Conservation (phyloP, 2,113 vertebrate species). For the Hippocampus zosterae region DNA sequence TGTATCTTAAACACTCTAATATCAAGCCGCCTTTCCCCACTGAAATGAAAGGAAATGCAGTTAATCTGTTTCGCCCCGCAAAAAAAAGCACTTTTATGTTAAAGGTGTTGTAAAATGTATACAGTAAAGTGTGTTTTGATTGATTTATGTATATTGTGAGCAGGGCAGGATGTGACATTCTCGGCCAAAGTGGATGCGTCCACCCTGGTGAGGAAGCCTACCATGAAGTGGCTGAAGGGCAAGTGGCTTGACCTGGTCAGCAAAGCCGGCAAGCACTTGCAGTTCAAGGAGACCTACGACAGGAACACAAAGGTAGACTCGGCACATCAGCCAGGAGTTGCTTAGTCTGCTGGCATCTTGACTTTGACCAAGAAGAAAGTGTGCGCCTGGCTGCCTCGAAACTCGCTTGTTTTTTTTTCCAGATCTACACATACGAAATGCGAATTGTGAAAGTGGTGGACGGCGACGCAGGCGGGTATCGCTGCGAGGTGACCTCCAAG, state of each 20-base stretch:
- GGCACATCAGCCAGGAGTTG: too few relatives aligned
- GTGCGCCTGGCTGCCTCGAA: not conserved
- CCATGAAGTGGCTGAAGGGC: constrained; percentile 87
- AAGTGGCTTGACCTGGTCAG: constrained; percentile 85
- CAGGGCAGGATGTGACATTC: constrained; percentile 75
- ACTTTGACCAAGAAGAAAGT: not conserved
- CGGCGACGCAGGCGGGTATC: constrained; percentile 81
- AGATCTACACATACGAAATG: constrained; percentile 85
- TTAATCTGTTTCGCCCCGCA: not conserved
- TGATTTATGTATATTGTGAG: not conserved
- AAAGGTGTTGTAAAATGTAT: not conserved
- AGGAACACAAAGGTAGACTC: constrained; percentile 77
- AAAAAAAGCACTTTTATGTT: not conserved
- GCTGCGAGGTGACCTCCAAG: constrained; percentile 84
- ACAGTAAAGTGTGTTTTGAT: not conserved
- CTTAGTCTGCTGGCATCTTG: not conserved
- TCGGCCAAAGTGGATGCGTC: constrained; percentile 76
- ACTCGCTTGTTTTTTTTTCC: not conserved
- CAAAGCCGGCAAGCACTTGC: constrained; percentile 81
- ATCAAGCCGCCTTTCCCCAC: too few relatives aligned
- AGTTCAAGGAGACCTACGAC: constrained; percentile 82
- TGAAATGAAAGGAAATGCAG: not conserved
- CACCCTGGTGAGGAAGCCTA: constrained; percentile 69
- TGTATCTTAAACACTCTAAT: too few relatives aligned
- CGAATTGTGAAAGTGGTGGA: constrained; percentile 77